Conservation (phyloP, 2,797 vertebrate genomes). For the Hapalemur alaotrensis region DNA sequence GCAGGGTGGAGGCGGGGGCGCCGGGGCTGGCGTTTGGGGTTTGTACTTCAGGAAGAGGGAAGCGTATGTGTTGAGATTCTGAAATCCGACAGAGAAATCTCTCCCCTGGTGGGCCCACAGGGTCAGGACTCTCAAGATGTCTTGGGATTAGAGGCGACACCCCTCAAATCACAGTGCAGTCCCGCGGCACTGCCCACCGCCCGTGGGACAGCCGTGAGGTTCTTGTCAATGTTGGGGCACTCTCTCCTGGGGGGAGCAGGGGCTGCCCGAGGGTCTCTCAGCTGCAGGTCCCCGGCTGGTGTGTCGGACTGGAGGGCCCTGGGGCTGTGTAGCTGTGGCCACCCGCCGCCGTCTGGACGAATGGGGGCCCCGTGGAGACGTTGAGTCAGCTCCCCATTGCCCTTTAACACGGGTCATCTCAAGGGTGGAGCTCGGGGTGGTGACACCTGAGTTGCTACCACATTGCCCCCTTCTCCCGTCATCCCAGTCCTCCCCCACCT, state of each 20-base stretch:
- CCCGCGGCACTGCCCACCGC: rapidly evolving
- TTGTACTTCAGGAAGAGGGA: background rate
- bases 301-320: background rate
- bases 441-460: rapidly evolving
- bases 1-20: background rate
- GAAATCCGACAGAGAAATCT: background rate
- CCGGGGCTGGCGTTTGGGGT: background rate
- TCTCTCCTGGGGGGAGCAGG: background rate
- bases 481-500: rapidly evolving
- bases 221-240: background rate
- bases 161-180: background rate
- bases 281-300: background rate
- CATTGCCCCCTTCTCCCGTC: background rate
- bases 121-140: too few relatives aligned
- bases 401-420: background rate
- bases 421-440: rapidly evolving
- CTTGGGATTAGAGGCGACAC: background rate
- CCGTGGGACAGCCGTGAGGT: background rate
- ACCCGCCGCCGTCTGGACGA: too few relatives aligned
- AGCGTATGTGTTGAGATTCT: background rate
- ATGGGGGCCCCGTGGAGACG: background rate
- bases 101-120: background rate
- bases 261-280: background rate
- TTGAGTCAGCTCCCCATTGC: rapidly evolving
- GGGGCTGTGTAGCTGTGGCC: background rate